Base-by-base conservation (phyloP, 2,113 vertebrate species). In the Nyctereutes procyonoides region DNA sequence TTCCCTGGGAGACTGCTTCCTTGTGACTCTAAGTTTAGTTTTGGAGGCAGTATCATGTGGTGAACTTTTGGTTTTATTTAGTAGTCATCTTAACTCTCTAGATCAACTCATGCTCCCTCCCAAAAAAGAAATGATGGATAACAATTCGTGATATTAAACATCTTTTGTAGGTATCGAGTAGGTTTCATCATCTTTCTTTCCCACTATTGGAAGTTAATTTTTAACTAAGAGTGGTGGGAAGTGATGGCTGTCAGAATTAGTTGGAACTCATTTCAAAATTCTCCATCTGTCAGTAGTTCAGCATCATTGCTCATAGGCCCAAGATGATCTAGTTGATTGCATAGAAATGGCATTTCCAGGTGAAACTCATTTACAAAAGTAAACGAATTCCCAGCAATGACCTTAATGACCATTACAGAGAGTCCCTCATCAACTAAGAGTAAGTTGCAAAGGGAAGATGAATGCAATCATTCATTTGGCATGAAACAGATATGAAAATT, bases 241-340 rank as follows among this genome's bases (percentile, higher is more conserved):
- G 95, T 96, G 87, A 97, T 91, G 92, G 92, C 92, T 98, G 93
- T 98, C 97, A 97, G 87, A 97, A 84, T 93, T 97, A 97, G 96
- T 84, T 98, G 97, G 95, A 96, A 98, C 84, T 96, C 81, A 76
- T 91, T 88, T 97, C 81, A 92, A 91, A 98, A 96, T 82, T 95
- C 92, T 87, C 96, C 97, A 96, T 98, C 97, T 96, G 97, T 97
- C 97, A 95, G 77, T 88, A 76, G 84, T 95, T 95, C 79, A 83
- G 85, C 95, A 85, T 93, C 94, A 86, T 95, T 90, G 92, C 88
- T 97, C 93, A 95, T 69, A 98, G 43, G 76, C 95, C 92, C 88
- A 90, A 83, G 93, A 96, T 89, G 88, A 95, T 87, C 77, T 30
- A 80, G 85, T 81, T 95, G 76, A 96, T 96, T 97, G 74, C 74